Evolutionary conservation across 2,888 invertebrate species (phyloP).

Genomic region (Eueremaeus valkanovi): DNA sequence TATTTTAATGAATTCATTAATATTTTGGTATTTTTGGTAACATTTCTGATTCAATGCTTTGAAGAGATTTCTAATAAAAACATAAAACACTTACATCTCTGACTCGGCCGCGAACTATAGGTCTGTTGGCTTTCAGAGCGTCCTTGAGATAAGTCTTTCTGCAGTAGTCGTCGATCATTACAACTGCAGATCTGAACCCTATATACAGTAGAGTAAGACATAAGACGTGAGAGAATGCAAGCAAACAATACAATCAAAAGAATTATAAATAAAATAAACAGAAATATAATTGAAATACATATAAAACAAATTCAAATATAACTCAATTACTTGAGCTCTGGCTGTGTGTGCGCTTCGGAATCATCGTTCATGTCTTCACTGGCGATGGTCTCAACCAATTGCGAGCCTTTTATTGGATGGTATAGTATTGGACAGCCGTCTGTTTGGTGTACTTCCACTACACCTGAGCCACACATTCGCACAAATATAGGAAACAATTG

Average conservation of each 20-base stretch:
- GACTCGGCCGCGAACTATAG: slow-evolving; percentile 43
- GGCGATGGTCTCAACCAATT: slow-evolving; percentile 18
- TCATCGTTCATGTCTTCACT: neutral
- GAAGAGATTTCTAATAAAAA: neutral
- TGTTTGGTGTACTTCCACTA: slow-evolving; percentile 46
- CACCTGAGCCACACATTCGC: slow-evolving; percentile 42
- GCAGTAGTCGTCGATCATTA: slow-evolving; percentile 44
- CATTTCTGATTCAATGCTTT: too few species aligned
- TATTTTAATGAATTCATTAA: neutral
- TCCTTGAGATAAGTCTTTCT: slow-evolving; percentile 38
- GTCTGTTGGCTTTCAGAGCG: neutral
- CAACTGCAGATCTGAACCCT: slow-evolving; percentile 44
- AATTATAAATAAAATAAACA: neutral
- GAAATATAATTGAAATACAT: neutral
- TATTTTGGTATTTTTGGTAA: neutral
- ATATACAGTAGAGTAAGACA: too few species aligned
- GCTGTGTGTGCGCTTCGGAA: slow-evolving; percentile 5
- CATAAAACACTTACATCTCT: slow-evolving; percentile 40
- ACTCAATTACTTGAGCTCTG: slow-evolving; percentile 44
- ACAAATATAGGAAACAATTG: neutral
- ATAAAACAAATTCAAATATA: neutral
- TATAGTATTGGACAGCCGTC: slow-evolving; percentile 44
- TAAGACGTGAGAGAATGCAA: too few species aligned
- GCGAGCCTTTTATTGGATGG: slow-evolving; percentile 42
- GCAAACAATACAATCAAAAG: too few species aligned